phyloP scores from a whole-genome alignment of 35 echinoderm and acorn worm genomes.

The Holothuria glaberrima region DNA sequence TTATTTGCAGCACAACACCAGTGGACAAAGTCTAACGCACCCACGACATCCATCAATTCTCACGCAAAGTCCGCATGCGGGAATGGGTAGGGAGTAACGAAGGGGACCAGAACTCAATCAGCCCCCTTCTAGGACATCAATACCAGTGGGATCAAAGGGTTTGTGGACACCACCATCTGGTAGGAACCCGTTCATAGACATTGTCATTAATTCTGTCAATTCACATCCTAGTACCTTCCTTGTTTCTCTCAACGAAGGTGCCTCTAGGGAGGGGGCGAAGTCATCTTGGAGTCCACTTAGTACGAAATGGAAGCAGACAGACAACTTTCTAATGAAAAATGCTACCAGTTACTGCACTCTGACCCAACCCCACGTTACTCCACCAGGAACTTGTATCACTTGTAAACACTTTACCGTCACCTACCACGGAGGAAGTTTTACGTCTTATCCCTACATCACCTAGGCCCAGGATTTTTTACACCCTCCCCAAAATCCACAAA shows the following conservation, averaged over 20 bases:
- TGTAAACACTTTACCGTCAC: no score
- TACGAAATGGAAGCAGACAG: not conserved
- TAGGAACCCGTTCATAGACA: not conserved
- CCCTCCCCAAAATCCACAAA: no score
- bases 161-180: no score
- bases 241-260: not conserved
- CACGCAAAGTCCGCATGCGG: not conserved
- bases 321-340: not conserved
- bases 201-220: no score
- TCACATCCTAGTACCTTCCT: conserved; percentile 1
- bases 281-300: not conserved
- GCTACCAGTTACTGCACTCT: not conserved
- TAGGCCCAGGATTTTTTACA: no score
- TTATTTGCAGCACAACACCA: not conserved
- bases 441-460: no score
- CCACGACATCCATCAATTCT: not conserved
- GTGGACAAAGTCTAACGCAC: not conserved
- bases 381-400: no score
- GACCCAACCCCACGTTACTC: not conserved
- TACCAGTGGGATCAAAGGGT: not conserved
- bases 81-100: not conserved
- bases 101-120: not conserved
- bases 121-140: not conserved
- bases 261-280: not conserved
- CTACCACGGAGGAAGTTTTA: no score